Evolutionary conservation across 2,797 vertebrate species (phyloP).

Genomic region (Hemitrygon akajei): DNA sequence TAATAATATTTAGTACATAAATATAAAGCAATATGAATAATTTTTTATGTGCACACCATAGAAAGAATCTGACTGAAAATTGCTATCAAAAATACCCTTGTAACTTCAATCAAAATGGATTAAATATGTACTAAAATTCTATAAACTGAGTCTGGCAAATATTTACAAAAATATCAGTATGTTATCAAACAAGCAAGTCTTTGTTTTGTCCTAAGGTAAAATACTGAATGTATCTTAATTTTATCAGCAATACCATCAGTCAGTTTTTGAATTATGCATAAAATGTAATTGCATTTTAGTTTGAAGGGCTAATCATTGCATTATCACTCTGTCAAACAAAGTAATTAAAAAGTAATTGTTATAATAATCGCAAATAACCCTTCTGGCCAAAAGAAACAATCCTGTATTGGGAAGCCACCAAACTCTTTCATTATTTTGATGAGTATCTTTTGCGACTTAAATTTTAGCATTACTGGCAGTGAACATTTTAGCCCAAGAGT

Average conservation of each 20-base stretch:
- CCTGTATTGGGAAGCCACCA: neutral
- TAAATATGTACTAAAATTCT: neutral
- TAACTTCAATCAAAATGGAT: constrained; percentile 22
- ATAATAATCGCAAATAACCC: neutral
- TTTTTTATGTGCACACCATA: neutral
- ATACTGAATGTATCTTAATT: neutral
- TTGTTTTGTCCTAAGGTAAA: neutral
- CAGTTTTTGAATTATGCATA: constrained; percentile 28
- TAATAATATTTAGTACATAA: neutral
- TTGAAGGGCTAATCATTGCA: neutral
- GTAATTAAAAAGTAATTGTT: constrained; percentile 8
- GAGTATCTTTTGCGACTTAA: neutral
- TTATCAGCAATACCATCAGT: constrained; percentile 4
- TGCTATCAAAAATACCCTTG: neutral
- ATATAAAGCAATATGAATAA: neutral
- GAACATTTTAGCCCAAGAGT: neutral
- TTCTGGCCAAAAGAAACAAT: neutral
- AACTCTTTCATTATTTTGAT: neutral
- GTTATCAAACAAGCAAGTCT: neutral
- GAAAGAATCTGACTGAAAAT: constrained; percentile 12
- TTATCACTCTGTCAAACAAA: neutral
- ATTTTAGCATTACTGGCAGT: neutral
- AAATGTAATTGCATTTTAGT: constrained; percentile 5
- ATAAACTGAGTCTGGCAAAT: neutral
- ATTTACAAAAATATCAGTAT: neutral